Base-by-base conservation (phyloP, 30 jellyfish, hydroid and myxozoan species). In the Nemopilema nomurai region DNA sequence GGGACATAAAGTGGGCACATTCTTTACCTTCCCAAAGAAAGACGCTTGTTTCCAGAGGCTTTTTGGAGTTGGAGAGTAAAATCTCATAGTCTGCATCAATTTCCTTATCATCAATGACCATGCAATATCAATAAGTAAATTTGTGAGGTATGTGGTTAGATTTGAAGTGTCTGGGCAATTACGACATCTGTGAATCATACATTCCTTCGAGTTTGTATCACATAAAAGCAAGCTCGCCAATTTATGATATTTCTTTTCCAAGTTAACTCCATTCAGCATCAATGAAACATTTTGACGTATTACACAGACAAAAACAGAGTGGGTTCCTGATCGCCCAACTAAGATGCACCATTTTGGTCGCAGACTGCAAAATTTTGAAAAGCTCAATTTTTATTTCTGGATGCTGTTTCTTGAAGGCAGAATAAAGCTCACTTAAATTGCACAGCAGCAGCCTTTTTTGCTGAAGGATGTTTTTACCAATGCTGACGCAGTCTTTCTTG, bases 321-420 rank as follows among this genome's bases (percentile, higher is more conserved):
- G 92, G 22, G 96, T 90, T 9, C 97, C 97, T 18, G 91, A 90
- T 19, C 80, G 52, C 25, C 96, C 96, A 32, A 89, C 96, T 31
- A 85, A 41, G 19, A 85, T 65, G 73, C 96, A 90, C 88, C 84
- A 85, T 63, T 90, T 90, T 27, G 96, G 92, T 90, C 93, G 49
- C 57, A 75, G 77, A 52, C 52, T 81, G 81, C 96, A 90, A 77
- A 90, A 90, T 49, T 52, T 90, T 26, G 96, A 90, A 62, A 90
- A 84, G 8, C 96, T 90, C n/a, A 26, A 85, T 33, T 33, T 90
- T 77, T 33, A 78, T 25, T 30, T 64, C 69, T 27, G 82, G 96
- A 73, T 76, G 27, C 51, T 53, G 77, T 25, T 27, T 24, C 81
- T 85, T 90, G 64, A 84, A 90, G 20, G 68, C 32, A 28, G 83